Conservation (phyloP, 2,797 vertebrate genomes). For the Poecilia velifera region DNA sequence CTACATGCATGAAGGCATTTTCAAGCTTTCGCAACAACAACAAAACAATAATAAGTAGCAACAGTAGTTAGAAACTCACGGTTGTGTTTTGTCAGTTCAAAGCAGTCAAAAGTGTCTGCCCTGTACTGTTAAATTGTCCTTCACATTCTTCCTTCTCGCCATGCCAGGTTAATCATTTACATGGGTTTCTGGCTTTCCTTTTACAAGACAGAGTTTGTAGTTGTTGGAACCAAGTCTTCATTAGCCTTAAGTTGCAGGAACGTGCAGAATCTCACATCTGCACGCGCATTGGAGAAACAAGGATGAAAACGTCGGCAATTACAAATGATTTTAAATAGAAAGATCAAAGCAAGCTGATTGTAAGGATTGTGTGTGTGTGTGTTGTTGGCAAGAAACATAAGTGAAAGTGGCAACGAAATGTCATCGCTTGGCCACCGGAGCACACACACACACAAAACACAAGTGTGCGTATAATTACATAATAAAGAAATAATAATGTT, state of each 20-base stretch:
- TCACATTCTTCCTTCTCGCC: not conserved
- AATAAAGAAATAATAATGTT: too few relatives aligned
- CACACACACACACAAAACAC: too few relatives aligned
- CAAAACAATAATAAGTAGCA: not conserved
- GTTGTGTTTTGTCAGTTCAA: not conserved
- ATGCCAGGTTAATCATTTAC: not conserved
- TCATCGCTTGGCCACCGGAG: too few relatives aligned
- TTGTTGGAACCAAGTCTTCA: not conserved
- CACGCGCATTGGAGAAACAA: not conserved
- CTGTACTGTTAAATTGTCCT: not conserved
- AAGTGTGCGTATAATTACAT: too few relatives aligned
- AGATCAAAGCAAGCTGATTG: not conserved
- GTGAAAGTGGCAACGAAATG: too few relatives aligned
- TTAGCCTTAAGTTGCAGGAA: not conserved
- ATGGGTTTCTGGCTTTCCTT: not conserved
- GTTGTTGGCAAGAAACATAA: too few relatives aligned
- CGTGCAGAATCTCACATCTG: not conserved
- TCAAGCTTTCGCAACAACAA: not conserved
- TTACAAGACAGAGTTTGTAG: not conserved
- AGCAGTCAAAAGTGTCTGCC: not conserved
- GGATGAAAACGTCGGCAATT: not conserved
- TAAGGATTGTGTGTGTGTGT: not conserved
- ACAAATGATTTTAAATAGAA: not conserved
- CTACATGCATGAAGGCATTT: not conserved
- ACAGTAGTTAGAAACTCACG: not conserved